Evolutionary conservation across 1,140 invertebrate species (phyloP).

Genomic region (Tigriopus japonicus): DNA sequence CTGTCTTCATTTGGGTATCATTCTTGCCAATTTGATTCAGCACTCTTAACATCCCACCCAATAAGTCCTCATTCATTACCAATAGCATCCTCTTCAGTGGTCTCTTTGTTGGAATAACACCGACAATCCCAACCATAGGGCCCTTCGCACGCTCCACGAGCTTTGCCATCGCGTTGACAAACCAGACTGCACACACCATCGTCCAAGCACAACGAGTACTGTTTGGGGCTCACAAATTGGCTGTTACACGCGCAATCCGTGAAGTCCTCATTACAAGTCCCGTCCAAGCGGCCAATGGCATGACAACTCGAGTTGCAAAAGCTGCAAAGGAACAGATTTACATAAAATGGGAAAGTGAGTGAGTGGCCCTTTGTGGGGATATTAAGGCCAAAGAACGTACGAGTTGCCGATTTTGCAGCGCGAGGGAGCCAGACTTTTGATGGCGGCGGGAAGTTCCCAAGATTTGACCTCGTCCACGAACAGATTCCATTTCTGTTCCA

Average conservation of each 20-base stretch:
- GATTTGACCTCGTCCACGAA: neutral
- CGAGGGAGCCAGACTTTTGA: conserved; percentile 1
- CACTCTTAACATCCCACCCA: too few species aligned
- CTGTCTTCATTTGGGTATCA: too few species aligned
- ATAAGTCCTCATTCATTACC: too few species aligned
- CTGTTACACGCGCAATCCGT: conserved; percentile 2
- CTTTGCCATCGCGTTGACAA: conserved; percentile 6
- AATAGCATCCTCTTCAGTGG: too few species aligned
- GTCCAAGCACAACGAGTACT: conserved; percentile 1
- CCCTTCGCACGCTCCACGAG: neutral
- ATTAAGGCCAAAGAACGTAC: too few species aligned
- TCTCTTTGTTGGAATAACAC: too few species aligned
- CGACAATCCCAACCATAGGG: neutral
- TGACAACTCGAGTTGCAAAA: conserved; percentile 8
- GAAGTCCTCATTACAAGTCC: conserved; percentile 1
- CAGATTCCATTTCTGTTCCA: neutral
- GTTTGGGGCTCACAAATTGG: neutral
- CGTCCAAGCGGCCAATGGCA: neutral
- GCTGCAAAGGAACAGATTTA: too few species aligned
- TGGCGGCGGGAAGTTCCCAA: neutral
- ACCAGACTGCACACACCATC: neutral
- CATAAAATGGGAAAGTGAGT: too few species aligned
- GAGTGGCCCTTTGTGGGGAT: too few species aligned
- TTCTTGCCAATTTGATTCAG: too few species aligned
- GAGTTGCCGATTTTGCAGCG: neutral